Evolutionary conservation across 2,797 vertebrate genomes (phyloP), one percentile per base, ranked within the genome.

Genomic region (Tarsius wallacei): DNA sequence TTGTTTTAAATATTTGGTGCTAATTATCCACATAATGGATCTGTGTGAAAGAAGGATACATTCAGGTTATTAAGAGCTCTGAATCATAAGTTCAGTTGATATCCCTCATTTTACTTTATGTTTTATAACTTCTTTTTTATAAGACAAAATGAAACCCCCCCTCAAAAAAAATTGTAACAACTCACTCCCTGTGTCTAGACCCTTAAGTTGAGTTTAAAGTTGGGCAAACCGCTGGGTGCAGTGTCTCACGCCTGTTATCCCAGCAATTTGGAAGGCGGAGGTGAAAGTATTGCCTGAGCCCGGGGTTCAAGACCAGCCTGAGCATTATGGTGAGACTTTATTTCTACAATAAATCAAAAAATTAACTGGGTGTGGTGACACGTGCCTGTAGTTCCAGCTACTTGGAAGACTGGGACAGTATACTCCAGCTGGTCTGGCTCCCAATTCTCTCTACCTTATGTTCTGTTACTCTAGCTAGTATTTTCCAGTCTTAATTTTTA

Each of bases 11-110:
- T 47, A 80, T 92, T 86, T 70, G 83, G 14, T 86, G 87, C 76
- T 96, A 91, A 47, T 93, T 94, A 83, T 70, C 5, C 42, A 42
- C 7, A 96, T 90, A 98, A 93, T 21, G 0, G 47, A 0, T 31
- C n/a, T 2, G 0, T 73, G 63, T 82, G n/a, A 95, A 97, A 47
- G 11, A 22, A 47, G 17, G 64, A 87, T 89, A 7, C 2, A 87
- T 10, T 70, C 12, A 96, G 26, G 5, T 9, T 96, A 57, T 73
- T 47, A 86, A 93, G 47, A 55, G 12, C 87, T 87, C 47, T 87
- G 76, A 97, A 16, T 12, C 87, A 19, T 87, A 42, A 82, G 55
- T 4, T 74, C 80, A 74, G 87, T 12, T 68, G 76, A 28, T 77
- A 2, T 83, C 71, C 87, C 81, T 96, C 66, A 96, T 61, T 94